Evolutionary conservation across 1,140 invertebrate genomes (phyloP).

Genomic region (Tetramorium alpestre): DNA sequence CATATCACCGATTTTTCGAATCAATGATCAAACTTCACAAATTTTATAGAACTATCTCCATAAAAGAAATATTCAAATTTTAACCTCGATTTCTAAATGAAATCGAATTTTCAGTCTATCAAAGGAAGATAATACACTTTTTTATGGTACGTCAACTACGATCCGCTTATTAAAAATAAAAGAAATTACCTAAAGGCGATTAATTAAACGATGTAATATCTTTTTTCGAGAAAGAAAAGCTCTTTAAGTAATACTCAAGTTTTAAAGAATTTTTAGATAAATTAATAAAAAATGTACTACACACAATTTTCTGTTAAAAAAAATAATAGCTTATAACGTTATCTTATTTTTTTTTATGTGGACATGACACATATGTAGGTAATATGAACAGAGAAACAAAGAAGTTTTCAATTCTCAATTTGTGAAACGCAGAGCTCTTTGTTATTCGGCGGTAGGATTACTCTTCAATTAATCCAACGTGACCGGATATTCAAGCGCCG

Average conservation of each 20-base stretch:
- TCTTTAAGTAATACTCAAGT: background rate
- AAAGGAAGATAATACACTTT: background rate
- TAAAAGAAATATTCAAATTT: conserved; percentile 4
- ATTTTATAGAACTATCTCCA: background rate
- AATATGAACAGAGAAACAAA: background rate
- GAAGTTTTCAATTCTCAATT: background rate
- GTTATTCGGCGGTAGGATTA: conserved; percentile 21
- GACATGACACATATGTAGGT: no score
- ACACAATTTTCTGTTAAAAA: background rate
- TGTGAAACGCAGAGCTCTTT: conserved; percentile 4
- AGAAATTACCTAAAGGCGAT: background rate
- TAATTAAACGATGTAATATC: background rate
- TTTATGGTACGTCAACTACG: background rate
- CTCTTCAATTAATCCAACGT: conserved; percentile 58
- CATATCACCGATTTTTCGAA: conserved; percentile 8
- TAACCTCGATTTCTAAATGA: background rate
- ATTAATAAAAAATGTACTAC: background rate
- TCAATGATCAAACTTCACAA: background rate
- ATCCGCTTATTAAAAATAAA: background rate
- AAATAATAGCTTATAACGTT: no score
- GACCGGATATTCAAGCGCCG: conserved; percentile 15
- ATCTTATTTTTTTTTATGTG: no score
- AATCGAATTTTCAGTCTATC: background rate
- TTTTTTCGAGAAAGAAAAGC: background rate
- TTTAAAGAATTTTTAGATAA: background rate